A percentile compares a stretch with the other conserved stretches of the same genome.
Conservation (phyloP, 2,888 invertebrate genomes). For the Rhingia rostrata region DNA sequence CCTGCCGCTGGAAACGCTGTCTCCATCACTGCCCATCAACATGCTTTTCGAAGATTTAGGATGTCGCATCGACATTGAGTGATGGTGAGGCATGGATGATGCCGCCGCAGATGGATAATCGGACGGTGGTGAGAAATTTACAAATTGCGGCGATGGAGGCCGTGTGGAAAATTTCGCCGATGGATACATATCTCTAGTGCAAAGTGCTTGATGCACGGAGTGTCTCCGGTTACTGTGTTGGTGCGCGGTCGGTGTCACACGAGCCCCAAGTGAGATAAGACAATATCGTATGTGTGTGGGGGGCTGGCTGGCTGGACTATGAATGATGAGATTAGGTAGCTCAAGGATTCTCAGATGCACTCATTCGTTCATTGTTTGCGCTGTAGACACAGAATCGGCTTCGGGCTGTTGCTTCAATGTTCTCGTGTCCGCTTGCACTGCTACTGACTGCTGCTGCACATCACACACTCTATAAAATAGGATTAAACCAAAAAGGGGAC, state of each 20-base stretch:
- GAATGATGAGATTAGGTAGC: constrained; percentile 52
- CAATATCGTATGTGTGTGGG: constrained; percentile 57
- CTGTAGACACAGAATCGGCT: constrained; percentile 36
- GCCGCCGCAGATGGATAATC: constrained; percentile 86
- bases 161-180: constrained; percentile 81
- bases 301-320: constrained; percentile 13
- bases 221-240: constrained; percentile 38
- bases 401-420: constrained; percentile 59
- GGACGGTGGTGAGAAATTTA: constrained; percentile 90
- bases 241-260: constrained; percentile 31
- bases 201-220: constrained; percentile 67
- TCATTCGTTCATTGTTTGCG: constrained; percentile 53
- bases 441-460: constrained; percentile 52
- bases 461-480: constrained; percentile 72
- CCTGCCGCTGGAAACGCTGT: constrained; percentile 73
- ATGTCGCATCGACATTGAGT: constrained; percentile 78
- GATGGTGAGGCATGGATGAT: constrained; percentile 76
- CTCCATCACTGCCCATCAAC: constrained; percentile 68
- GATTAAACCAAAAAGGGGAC: constrained; percentile 64
- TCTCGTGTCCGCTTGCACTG: constrained; percentile 22
- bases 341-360: constrained; percentile 52
- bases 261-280: constrained; percentile 54
- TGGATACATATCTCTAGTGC: constrained; percentile 78
- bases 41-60: constrained; percentile 75
- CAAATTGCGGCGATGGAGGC: constrained; percentile 84